These are phyloP conservation scores for Saxicola maurus DNA, from an alignment of 2,797 vertebrate genomes.

Conservation along the genomic window DNA sequence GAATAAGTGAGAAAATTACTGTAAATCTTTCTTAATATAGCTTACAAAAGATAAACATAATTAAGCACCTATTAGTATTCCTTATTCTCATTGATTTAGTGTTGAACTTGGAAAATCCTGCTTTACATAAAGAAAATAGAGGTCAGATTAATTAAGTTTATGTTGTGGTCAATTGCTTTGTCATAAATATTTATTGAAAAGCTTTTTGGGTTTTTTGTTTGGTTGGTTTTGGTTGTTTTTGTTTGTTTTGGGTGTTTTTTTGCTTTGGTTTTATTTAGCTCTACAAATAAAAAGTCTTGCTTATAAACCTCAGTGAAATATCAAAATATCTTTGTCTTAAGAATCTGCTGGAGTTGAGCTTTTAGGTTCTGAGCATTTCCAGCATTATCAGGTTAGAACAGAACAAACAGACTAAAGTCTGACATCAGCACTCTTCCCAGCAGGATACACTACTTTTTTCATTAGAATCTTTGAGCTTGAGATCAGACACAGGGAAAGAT, in stretches of 20 bases:
- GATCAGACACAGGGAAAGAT: slow-evolving; percentile 89
- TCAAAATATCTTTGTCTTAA: slow-evolving; percentile 47
- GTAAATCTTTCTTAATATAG: neutral
- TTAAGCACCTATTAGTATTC: slow-evolving; percentile 7
- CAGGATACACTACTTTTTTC: slow-evolving; percentile 77
- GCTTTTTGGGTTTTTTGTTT: neutral
- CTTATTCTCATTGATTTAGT: neutral
- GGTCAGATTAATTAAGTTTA: slow-evolving; percentile 43
- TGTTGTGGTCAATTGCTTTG: neutral
- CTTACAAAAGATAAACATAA: neutral
- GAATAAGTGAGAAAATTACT: neutral
- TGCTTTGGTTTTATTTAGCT: neutral
- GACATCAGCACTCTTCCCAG: slow-evolving; percentile 73
- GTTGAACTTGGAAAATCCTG: slow-evolving; percentile 1
- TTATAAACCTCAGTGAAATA: slow-evolving; percentile 31
- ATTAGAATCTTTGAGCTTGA: slow-evolving; percentile 83
- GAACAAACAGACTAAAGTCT: slow-evolving; percentile 71
- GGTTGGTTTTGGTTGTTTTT: neutral
- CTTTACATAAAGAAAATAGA: neutral
- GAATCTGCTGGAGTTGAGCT: slow-evolving; percentile 43
- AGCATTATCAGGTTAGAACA: slow-evolving; percentile 71
- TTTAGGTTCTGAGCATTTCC: slow-evolving; percentile 42
- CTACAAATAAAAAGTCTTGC: slow-evolving; percentile 31
- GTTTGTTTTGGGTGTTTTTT: neutral
- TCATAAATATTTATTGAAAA: slow-evolving; percentile 31